These are phyloP conservation scores for Drosophila paracracens DNA, from an alignment of 2,888 invertebrate species.

Conservation along the genomic window DNA sequence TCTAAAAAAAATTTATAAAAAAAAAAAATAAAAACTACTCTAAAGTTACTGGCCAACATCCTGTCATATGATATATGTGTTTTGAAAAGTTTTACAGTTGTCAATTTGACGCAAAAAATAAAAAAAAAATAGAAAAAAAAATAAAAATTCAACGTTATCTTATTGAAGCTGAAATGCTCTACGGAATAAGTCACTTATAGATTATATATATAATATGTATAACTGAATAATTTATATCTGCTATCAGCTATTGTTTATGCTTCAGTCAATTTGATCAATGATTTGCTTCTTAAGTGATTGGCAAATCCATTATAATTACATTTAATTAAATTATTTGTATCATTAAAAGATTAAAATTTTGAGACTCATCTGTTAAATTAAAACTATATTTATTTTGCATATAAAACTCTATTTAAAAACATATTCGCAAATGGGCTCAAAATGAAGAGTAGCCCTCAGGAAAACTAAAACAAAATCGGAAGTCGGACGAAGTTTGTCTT, in stretches of 20 bases:
- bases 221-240: background rate
- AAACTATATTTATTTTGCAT: background rate
- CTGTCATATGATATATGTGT: slow-evolving; percentile 28
- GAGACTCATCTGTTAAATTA: background rate
- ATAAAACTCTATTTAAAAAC: background rate
- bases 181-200: background rate
- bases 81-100: slow-evolving; percentile 43
- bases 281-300: background rate
- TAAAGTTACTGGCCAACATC: slow-evolving; percentile 22
- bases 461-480: slow-evolving; percentile 3
- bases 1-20: background rate
- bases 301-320: background rate
- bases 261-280: background rate
- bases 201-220: background rate
- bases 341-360: background rate
- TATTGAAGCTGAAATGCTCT: slow-evolving; percentile 7
- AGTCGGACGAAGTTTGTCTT: slow-evolving; percentile 34
- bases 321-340: background rate
- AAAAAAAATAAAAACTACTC: background rate
- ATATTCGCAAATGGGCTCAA: background rate
- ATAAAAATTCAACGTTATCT: background rate
- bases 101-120: slow-evolving; percentile 20
- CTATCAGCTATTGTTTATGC: no score
- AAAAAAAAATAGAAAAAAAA: background rate
- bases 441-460: background rate